Percentiles rank a stretch among this genome's conserved stretches.
Evolutionary conservation across 2,888 invertebrate genomes (phyloP).

Genomic region (Tetragnatha montana): DNA sequence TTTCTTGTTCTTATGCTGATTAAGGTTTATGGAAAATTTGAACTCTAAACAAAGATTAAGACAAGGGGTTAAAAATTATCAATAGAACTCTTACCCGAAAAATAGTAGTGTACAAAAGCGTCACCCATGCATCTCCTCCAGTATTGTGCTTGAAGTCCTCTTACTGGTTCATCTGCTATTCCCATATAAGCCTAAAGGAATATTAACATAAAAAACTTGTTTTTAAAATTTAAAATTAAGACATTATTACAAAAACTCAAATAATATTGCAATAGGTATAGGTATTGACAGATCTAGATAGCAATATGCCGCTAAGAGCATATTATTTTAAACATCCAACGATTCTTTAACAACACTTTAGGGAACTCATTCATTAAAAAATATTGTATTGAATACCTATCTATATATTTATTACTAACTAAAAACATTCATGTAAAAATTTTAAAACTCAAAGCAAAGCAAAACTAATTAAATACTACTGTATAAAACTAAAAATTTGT

Average conservation of each 20-base stretch:
- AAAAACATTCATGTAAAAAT: no score
- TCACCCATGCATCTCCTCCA: conserved; percentile 35
- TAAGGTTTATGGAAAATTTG: background rate
- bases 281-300: background rate
- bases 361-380: no score
- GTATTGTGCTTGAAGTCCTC: conserved; percentile 37
- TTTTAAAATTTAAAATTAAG: background rate
- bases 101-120: conserved; percentile 43
- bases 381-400: no score
- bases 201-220: background rate
- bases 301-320: background rate
- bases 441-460: no score
- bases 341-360: background rate
- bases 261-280: background rate
- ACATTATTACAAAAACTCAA: background rate
- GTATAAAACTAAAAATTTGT: no score
- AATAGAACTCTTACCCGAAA: conserved; percentile 40
- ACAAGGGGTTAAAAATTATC: background rate
- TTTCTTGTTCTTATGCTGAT: background rate
- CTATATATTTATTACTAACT: no score
- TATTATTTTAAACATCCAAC: no score
- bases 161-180: background rate
- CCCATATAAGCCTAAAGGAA: conserved; percentile 52
- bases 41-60: background rate
- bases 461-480: no score